phyloP scores from a whole-genome alignment of 1,140 invertebrate species.

The Helicorthomorpha holstii region DNA sequence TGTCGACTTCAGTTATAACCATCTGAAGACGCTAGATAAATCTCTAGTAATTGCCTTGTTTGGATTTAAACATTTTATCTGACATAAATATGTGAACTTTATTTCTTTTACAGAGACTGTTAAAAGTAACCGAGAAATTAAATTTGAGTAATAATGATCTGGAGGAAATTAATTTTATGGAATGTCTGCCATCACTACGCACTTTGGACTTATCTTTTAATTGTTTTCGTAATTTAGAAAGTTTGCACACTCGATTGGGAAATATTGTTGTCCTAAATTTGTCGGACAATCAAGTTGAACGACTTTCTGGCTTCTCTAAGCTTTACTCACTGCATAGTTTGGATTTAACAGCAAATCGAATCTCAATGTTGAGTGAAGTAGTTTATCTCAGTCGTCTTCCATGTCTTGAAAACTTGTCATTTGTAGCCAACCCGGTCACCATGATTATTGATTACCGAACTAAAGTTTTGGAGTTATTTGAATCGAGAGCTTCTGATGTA shows the following conservation, averaged over 20 bases:
- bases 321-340: constrained; percentile 66
- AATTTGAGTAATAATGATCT: constrained; percentile 57
- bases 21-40: constrained; percentile 55
- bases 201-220: constrained; percentile 63
- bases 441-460: constrained; percentile 74
- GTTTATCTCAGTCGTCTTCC: constrained; percentile 59
- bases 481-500: constrained; percentile 30
- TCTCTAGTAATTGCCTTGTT: constrained; percentile 34
- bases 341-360: constrained; percentile 69
- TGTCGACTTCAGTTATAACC: constrained; percentile 62
- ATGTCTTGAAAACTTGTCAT: constrained; percentile 62
- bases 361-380: constrained; percentile 63
- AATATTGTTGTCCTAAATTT: constrained; percentile 76
- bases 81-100: background rate
- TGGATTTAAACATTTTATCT: background rate
- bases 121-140: constrained; percentile 53
- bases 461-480: constrained; percentile 68
- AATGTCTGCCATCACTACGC: constrained; percentile 53
- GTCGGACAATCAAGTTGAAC: constrained; percentile 63
- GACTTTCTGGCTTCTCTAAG: constrained; percentile 52
- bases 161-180: constrained; percentile 52
- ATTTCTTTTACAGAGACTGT: constrained; percentile 34
- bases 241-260: constrained; percentile 67
- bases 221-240: constrained; percentile 39
- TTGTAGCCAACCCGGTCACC: constrained; percentile 79